Percentiles rank a stretch among this genome's conserved stretches.
Conservation (phyloP, 2,888 invertebrate genomes). For the Trichopoda pennipes region DNA sequence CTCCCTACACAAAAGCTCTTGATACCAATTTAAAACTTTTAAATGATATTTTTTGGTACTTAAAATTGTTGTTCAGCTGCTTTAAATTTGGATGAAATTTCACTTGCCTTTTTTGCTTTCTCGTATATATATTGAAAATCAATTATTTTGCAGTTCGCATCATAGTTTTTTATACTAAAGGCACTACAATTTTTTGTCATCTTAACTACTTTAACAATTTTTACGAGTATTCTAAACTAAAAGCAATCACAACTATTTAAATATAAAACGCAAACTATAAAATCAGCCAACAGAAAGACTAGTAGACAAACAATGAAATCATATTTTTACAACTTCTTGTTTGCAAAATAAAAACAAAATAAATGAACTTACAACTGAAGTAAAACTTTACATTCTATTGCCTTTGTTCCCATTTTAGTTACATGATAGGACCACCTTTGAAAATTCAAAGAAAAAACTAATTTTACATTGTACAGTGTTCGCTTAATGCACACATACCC, state of each 20-base stretch:
- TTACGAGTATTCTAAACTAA: too few relatives aligned
- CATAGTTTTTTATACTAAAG: too few relatives aligned
- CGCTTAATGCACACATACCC: conserved; percentile 4
- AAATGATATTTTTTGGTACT: too few relatives aligned
- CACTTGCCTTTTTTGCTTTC: too few relatives aligned
- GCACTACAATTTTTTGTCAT: too few relatives aligned
- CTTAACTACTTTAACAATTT: too few relatives aligned
- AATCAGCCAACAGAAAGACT: conserved; percentile 40
- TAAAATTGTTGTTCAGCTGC: too few relatives aligned
- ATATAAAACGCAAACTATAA: conserved; percentile 37
- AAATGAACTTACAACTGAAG: conserved; percentile 17
- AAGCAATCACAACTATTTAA: conserved; percentile 10
- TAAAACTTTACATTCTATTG: conserved; percentile 45
- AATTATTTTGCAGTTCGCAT: too few relatives aligned
- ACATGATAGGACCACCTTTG: conserved; percentile 36
- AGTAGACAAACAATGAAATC: conserved; percentile 32
- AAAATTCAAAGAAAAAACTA: conserved; percentile 2
- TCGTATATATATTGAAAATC: too few relatives aligned
- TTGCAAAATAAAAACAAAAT: conserved; percentile 43
- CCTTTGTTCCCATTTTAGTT: conserved; percentile 52
- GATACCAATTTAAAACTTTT: too few relatives aligned
- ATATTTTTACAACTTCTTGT: conserved; percentile 40
- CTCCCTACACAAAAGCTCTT: too few relatives aligned
- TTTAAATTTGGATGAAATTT: too few relatives aligned
- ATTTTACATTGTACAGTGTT: conserved; percentile 18